These are phyloP conservation scores for Aphrophora alni DNA, from an alignment of 2,888 invertebrate species.

Conservation along the genomic window DNA sequence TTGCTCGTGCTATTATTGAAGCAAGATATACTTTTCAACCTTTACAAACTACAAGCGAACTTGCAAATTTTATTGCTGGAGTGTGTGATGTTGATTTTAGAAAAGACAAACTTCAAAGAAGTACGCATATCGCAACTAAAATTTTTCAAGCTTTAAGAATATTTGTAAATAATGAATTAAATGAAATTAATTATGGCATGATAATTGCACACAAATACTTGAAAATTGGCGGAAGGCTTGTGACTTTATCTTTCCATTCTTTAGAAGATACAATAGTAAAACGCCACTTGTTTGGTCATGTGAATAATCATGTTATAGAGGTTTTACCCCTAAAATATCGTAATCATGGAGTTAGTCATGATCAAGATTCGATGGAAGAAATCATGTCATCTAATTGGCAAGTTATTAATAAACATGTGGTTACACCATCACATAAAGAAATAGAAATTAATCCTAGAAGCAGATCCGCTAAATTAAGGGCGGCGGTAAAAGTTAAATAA, in stretches of 20 bases:
- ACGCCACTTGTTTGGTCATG: slow-evolving; percentile 80
- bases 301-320: slow-evolving; percentile 74
- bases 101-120: slow-evolving; percentile 76
- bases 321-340: slow-evolving; percentile 74
- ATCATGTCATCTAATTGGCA: slow-evolving; percentile 76
- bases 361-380: slow-evolving; percentile 65
- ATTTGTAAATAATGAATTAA: slow-evolving; percentile 95
- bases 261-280: slow-evolving; percentile 94
- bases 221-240: slow-evolving; percentile 77
- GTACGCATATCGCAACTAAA: slow-evolving; percentile 85
- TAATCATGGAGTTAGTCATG: slow-evolving; percentile 66
- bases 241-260: slow-evolving; percentile 90
- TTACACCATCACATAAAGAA: slow-evolving; percentile 76
- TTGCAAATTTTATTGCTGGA: slow-evolving; percentile 75
- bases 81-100: slow-evolving; percentile 65
- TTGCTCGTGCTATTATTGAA: slow-evolving; percentile 87
- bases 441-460: slow-evolving; percentile 80
- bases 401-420: slow-evolving; percentile 80
- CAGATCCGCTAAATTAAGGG: slow-evolving; percentile 87
- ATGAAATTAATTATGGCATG: slow-evolving; percentile 91
- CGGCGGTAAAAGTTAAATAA: slow-evolving; percentile 71
- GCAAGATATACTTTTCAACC: slow-evolving; percentile 76
- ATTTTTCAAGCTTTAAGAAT: slow-evolving; percentile 93
- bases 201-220: slow-evolving; percentile 77
- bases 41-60: slow-evolving; percentile 81